A percentile compares a stretch with the other conserved stretches of the same genome.
phyloP scores from a whole-genome alignment of 2,888 invertebrate genomes.

The Heliconius ethilla region DNA sequence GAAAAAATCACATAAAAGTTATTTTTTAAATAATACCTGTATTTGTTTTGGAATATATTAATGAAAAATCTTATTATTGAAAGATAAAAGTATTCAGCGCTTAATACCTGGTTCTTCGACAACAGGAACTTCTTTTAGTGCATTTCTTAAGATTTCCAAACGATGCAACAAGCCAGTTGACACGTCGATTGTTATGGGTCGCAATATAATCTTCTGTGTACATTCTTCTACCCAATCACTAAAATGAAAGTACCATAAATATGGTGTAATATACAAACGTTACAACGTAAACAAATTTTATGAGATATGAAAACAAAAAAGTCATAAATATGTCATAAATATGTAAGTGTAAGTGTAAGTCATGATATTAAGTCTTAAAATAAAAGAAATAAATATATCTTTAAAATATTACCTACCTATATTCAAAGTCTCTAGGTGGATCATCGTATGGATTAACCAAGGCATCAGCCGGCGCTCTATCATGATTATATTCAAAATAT shows the following conservation, averaged over 20 bases:
- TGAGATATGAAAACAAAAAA: too few relatives aligned
- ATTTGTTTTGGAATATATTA: not conserved
- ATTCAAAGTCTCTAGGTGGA: constrained; percentile 67
- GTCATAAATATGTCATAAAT: too few relatives aligned
- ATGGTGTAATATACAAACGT: not conserved
- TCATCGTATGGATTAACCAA: constrained; percentile 62
- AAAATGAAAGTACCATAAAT: constrained; percentile 28
- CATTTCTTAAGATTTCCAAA: constrained; percentile 47
- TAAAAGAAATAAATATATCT: not conserved
- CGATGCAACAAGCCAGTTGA: constrained; percentile 65
- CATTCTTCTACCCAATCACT: constrained; percentile 72
- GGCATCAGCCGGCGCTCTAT: constrained; percentile 57
- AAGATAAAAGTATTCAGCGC: not conserved
- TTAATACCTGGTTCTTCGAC: constrained; percentile 50
- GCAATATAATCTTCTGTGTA: constrained; percentile 53
- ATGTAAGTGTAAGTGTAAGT: too few relatives aligned
- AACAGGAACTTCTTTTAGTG: constrained; percentile 53
- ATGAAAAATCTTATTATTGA: not conserved
- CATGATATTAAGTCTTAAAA: too few relatives aligned
- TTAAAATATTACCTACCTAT: constrained; percentile 58
- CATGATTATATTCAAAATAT: constrained; percentile 59
- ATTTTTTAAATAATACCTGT: not conserved
- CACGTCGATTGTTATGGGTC: constrained; percentile 55
- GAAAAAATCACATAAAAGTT: too few relatives aligned
- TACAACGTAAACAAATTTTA: not conserved